Evolutionary conservation across 2,797 vertebrate genomes (phyloP).

Genomic region (Octomys mimax): DNA sequence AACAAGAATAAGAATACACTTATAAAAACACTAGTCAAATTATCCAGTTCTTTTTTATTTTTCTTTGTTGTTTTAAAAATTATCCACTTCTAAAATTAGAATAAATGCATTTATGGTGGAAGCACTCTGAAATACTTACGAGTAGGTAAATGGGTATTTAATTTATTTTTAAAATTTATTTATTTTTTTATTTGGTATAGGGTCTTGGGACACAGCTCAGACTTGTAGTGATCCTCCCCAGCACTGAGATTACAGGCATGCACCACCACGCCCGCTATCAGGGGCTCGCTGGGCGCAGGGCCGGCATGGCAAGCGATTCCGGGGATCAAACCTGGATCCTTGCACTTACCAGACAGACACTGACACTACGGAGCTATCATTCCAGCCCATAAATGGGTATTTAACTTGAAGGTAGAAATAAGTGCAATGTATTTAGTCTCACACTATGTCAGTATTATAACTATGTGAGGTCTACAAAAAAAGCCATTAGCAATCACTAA

Average conservation of each 20-base stretch:
- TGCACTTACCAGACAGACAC: no score
- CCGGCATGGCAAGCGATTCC: no score
- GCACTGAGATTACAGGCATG: no score
- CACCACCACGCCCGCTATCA: no score
- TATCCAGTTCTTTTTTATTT: not conserved
- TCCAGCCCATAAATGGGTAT: not conserved
- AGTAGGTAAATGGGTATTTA: not conserved
- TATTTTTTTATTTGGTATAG: no score
- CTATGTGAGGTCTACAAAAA: not conserved
- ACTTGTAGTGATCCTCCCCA: no score
- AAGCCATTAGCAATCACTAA: not conserved
- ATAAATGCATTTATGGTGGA: not conserved
- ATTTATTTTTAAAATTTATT: not conserved
- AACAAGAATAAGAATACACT: not conserved
- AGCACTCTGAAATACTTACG: not conserved
- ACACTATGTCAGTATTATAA: not conserved
- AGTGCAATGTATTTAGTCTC: not conserved
- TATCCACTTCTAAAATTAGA: not conserved
- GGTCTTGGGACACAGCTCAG: no score
- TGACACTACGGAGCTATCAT: no score
- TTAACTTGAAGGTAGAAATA: conserved; percentile 13
- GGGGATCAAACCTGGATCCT: no score
- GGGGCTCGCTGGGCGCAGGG: no score
- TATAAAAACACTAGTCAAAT: not conserved
- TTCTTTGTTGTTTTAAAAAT: not conserved